These are phyloP conservation scores for Hipparchia semele DNA, from an alignment of 2,888 invertebrate genomes.

Conservation along the genomic window DNA sequence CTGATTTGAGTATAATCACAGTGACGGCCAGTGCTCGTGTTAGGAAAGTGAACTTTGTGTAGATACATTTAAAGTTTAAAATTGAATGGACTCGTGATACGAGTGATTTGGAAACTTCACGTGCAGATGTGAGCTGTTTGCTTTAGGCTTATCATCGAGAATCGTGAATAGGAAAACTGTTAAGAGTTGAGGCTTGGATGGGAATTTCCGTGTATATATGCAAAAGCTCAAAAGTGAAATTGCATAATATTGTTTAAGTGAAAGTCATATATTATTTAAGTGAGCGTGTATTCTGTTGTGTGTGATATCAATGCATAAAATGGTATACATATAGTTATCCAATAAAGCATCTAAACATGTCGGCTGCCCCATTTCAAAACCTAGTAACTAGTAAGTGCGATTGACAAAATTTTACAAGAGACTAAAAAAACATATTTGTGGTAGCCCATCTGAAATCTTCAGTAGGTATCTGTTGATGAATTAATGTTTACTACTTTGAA, in stretches of 20 bases:
- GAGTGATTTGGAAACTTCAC: conserved; percentile 10
- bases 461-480: no score
- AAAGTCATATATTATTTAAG: conserved; percentile 12
- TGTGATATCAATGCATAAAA: not conserved
- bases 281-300: conserved; percentile 15
- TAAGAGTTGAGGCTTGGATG: conserved; percentile 25
- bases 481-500: no score
- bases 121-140: not conserved
- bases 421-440: no score
- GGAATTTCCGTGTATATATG: conserved; percentile 7
- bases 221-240: conserved; percentile 16
- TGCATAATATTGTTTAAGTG: conserved; percentile 8
- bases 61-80: conserved; percentile 6
- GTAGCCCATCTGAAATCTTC: no score
- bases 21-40: conserved; percentile 2
- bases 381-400: no score
- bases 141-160: conserved; percentile 29
- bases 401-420: no score
- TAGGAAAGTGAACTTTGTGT: conserved; percentile 1
- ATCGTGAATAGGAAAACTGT: conserved; percentile 15
- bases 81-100: conserved; percentile 5
- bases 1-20: not conserved
- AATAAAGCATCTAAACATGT: conserved; percentile 12
- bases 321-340: not conserved
- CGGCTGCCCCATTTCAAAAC: no score